Evolutionary conservation across 2,797 vertebrate genomes (phyloP).

Genomic region (Enteromius argenteus): DNA sequence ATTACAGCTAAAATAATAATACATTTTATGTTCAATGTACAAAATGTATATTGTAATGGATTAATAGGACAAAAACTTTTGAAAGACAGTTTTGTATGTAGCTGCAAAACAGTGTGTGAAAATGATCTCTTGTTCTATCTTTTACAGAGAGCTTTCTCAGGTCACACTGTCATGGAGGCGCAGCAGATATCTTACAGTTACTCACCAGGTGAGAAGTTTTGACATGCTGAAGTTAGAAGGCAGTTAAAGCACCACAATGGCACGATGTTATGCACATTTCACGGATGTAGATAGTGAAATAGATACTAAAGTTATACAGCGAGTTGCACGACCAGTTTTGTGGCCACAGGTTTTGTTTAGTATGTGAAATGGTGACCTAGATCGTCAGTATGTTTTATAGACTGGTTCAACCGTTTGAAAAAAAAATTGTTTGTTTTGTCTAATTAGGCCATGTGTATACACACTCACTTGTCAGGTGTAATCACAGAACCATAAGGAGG

Average conservation of each 20-base stretch:
- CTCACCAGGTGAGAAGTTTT: slow-evolving; percentile 79
- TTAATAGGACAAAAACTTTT: not conserved
- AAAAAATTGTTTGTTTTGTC: not conserved
- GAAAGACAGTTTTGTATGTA: not conserved
- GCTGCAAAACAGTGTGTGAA: slow-evolving; percentile 3
- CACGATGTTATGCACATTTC: slow-evolving; percentile 32
- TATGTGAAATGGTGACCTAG: not conserved
- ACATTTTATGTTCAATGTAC: too few relatives aligned
- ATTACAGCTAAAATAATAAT: too few relatives aligned
- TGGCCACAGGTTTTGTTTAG: slow-evolving; percentile 1
- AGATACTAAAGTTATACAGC: slow-evolving; percentile 30
- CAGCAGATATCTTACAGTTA: slow-evolving; percentile 73
- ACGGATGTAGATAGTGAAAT: slow-evolving; percentile 27
- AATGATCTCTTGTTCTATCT: slow-evolving; percentile 63
- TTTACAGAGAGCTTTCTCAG: slow-evolving; percentile 71
- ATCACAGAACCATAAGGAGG: slow-evolving; percentile 6
- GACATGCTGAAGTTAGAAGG: slow-evolving; percentile 58
- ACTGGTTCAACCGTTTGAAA: not conserved
- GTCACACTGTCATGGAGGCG: slow-evolving; percentile 60
- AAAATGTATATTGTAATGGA: not conserved
- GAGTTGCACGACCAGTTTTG: slow-evolving; percentile 18
- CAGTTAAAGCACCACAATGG: slow-evolving; percentile 33
- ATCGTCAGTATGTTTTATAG: not conserved
- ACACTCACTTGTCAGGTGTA: slow-evolving; percentile 11
- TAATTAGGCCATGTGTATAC: slow-evolving; percentile 8